Conservation (phyloP, 2,113 vertebrate genomes). For the Microcebus murinus region DNA sequence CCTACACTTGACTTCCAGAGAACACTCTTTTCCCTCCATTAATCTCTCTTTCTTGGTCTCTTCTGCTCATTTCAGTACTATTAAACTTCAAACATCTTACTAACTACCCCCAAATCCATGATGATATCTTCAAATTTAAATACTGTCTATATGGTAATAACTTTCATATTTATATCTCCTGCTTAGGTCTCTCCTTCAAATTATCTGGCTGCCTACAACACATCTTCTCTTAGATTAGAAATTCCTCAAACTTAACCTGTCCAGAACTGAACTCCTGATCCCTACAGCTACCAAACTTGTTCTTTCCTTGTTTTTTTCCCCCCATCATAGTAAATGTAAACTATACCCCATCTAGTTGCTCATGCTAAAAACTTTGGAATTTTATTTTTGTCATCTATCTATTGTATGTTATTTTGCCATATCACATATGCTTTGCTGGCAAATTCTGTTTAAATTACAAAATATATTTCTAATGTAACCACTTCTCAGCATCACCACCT, state of each 20-base stretch:
- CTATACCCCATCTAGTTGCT: too few species aligned
- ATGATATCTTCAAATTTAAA: neutral
- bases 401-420: neutral
- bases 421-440: neutral
- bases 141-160: neutral
- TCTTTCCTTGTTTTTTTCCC: neutral
- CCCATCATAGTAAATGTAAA: neutral
- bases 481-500: neutral
- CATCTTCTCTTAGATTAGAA: neutral
- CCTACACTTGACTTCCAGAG: too few species aligned
- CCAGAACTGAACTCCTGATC: neutral
- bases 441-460: neutral
- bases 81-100: neutral
- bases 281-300: neutral
- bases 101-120: accelerated
- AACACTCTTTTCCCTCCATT: neutral
- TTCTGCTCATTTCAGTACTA: neutral
- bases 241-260: neutral
- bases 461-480: neutral
- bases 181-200: neutral
- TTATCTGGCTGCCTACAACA: neutral
- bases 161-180: neutral
- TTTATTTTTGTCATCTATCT: neutral
- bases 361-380: neutral
- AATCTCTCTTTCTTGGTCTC: too few species aligned